Base-by-base conservation (phyloP, 2,888 invertebrate species). In the Nephrotoma flavescens region DNA sequence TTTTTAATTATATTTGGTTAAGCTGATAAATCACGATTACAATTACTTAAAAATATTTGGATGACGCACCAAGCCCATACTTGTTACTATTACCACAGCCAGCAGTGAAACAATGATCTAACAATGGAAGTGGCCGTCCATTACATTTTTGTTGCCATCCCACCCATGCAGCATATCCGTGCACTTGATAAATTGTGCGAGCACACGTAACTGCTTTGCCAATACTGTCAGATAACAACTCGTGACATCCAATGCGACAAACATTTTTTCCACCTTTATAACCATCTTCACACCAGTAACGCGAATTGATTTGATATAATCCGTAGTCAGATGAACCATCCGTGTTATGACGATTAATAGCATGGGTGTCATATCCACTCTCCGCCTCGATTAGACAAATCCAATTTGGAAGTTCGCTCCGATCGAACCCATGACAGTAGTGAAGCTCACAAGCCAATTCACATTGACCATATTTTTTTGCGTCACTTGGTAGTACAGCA, bases 151-250 rank as follows among this genome's bases (percentile, higher is more conserved):
- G 41, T 41, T 31, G 88, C 91, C 91, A 91, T 19, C 89, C 90
- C 83, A 89, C 89, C 91, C 91, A 91, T 86, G 90, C 89, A 19
- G 90, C 90, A 84, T 95, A 95, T 4, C 95, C 95, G 4, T 93
- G 91, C 9, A 93, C 91, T 85, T 93, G 92, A 89, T 93, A 93
- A 85, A 95, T 93, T 87, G 93, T 92, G 89, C 93, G 93, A 9
- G 95, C 95, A 88, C 95, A 95, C 83, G 91, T 90, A n/a, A 94
- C 93, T 89, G 95, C 95, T 88, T 95, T 94, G 0, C 92, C 92
- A 52, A 95, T 91, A 89, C 95, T 94, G 88, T 94, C 95, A 89
- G 95, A 94, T 41, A 93, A 89, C 4, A 57, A 15, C 15, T 57
- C 57, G 19, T 44, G 0, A 44, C 44, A 44, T 44, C 11, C 7